phyloP scores from a whole-genome alignment of 1,140 invertebrate genomes.

The Caenorhabditis remanei region DNA sequence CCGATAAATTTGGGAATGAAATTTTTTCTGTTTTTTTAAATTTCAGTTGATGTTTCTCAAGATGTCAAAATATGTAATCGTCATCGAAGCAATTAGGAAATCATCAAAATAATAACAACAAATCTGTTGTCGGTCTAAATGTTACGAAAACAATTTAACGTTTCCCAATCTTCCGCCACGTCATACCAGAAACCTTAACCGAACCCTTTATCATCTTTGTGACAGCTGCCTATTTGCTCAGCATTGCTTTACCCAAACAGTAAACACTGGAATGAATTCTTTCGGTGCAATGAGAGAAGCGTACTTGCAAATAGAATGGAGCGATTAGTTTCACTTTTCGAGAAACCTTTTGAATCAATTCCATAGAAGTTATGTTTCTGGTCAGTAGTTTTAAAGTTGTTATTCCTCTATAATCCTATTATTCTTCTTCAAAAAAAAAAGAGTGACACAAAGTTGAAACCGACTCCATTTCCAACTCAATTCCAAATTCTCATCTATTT shows the following conservation, averaged over 20 bases:
- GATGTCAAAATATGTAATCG: too few relatives aligned
- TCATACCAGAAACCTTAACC: too few relatives aligned
- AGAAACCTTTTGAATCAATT: not conserved
- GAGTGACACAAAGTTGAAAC: not conserved
- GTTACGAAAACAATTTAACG: too few relatives aligned
- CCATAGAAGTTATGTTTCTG: not conserved
- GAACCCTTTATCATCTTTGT: slow-evolving; percentile 2
- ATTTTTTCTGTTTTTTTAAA: too few relatives aligned
- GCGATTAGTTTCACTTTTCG: slow-evolving; percentile 39
- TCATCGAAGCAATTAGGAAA: too few relatives aligned
- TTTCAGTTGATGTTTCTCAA: too few relatives aligned
- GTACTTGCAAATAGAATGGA: not conserved
- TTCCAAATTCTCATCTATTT: slow-evolving; percentile 40
- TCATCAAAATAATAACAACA: too few relatives aligned
- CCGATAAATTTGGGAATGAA: too few relatives aligned
- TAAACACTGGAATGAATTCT: slow-evolving; percentile 1
- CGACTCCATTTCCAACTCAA: slow-evolving; percentile 1
- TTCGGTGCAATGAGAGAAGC: slow-evolving; percentile 4
- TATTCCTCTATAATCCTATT: not conserved
- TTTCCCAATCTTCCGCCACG: too few relatives aligned
- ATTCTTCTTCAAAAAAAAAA: not conserved
- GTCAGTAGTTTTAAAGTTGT: not conserved
- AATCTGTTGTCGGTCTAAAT: too few relatives aligned
- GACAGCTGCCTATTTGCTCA: slow-evolving; percentile 18
- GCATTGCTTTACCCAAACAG: slow-evolving; percentile 48